These are phyloP conservation scores for Drosophila micromelanica DNA, from an alignment of 1,140 invertebrate species.

Conservation along the genomic window DNA sequence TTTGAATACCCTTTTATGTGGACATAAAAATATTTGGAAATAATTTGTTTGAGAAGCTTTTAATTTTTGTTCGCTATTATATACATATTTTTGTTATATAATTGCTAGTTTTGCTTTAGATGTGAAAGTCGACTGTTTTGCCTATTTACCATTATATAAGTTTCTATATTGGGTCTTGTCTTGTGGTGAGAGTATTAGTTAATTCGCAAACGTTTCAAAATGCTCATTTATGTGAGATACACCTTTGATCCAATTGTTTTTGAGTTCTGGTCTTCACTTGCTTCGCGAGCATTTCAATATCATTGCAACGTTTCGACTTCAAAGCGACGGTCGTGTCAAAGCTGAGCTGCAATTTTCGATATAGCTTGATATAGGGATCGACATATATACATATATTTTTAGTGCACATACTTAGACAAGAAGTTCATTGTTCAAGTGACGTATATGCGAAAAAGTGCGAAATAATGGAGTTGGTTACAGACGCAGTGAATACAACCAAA, in stretches of 20 bases:
- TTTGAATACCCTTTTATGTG: constrained; percentile 6
- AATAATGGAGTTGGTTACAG: constrained; percentile 52
- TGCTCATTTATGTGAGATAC: constrained; percentile 14
- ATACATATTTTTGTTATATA: neutral
- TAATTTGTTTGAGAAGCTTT: no score
- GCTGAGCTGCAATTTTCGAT: constrained; percentile 17
- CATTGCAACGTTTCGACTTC: constrained; percentile 65
- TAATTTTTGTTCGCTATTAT: neutral
- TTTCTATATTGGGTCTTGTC: neutral
- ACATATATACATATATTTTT: neutral
- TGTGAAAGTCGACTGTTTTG: constrained; percentile 12
- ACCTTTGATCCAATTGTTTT: constrained; percentile 64
- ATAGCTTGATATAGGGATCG: constrained; percentile 8
- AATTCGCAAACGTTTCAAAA: constrained; percentile 3
- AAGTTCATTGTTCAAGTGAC: constrained; percentile 16
- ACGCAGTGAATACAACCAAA: constrained; percentile 43
- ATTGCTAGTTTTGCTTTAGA: constrained; percentile 16
- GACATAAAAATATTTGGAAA: no score
- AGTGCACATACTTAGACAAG: neutral
- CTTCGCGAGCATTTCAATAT: constrained; percentile 38
- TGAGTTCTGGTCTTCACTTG: constrained; percentile 39
- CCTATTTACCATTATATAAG: neutral
- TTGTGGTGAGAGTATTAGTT: constrained; percentile 14
- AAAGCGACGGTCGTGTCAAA: constrained; percentile 62
- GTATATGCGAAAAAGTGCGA: constrained; percentile 3